Evolutionary conservation across 2,888 invertebrate species (phyloP).

Genomic region (Chouioia cunea): DNA sequence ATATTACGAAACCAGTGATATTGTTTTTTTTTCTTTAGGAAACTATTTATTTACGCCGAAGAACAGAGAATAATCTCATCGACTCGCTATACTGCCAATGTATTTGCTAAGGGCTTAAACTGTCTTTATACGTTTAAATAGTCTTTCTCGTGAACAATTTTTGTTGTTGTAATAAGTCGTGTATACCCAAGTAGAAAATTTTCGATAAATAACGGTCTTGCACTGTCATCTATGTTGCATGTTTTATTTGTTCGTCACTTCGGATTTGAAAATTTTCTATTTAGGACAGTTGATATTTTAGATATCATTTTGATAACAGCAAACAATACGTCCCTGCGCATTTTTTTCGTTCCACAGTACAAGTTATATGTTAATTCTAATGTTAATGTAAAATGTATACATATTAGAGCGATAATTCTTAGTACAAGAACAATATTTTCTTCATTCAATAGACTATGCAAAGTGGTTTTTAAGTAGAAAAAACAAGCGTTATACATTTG

Average conservation of each 20-base stretch:
- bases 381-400: conserved; percentile 35
- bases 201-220: neutral
- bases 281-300: neutral
- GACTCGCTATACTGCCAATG: conserved; percentile 63
- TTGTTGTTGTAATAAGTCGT: conserved; percentile 3
- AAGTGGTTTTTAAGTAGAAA: conserved; percentile 45
- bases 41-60: conserved; percentile 64
- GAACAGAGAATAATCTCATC: conserved; percentile 59
- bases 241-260: neutral
- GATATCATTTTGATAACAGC: conserved; percentile 19
- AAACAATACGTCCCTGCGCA: conserved; percentile 39
- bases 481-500: conserved; percentile 56
- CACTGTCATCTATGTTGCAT: neutral
- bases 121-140: conserved; percentile 43
- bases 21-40: conserved; percentile 61
- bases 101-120: conserved; percentile 55
- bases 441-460: conserved; percentile 50
- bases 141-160: conserved; percentile 2
- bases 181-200: conserved; percentile 21
- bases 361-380: conserved; percentile 37
- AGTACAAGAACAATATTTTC: conserved; percentile 57
- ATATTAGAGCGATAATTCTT: conserved; percentile 58
- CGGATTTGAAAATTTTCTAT: conserved; percentile 19
- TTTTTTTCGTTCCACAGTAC: conserved; percentile 43
- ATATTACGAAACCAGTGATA: conserved; percentile 63